phyloP scores from a whole-genome alignment of 1,140 invertebrate species.

The Drosophila tsacasi region DNA sequence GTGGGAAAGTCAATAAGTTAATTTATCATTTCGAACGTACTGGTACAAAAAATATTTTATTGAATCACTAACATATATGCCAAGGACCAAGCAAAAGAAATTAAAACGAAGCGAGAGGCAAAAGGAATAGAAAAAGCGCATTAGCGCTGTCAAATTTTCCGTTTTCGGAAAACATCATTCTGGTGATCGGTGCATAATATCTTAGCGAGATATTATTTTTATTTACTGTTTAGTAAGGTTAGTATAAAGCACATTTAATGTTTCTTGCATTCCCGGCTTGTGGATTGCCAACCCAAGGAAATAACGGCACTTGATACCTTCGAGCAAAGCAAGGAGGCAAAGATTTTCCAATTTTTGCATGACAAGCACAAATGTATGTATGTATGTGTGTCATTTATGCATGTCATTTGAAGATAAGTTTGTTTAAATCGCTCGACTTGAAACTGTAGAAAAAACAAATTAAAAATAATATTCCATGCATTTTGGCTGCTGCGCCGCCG shows the following conservation, averaged over 20 bases:
- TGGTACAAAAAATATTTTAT: conserved; percentile 5
- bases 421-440: background rate
- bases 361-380: background rate
- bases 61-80: too few relatives aligned
- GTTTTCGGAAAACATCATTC: background rate
- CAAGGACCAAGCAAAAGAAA: background rate
- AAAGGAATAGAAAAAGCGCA: conserved; percentile 1
- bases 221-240: background rate
- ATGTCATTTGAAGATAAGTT: background rate
- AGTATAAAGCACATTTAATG: background rate
- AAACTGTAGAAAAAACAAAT: background rate
- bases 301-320: background rate
- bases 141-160: conserved; percentile 2
- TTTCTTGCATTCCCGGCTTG: background rate
- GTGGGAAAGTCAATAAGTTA: background rate
- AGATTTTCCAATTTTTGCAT: background rate
- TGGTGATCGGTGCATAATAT: background rate
- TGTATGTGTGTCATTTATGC: too few relatives aligned
- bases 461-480: background rate
- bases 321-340: background rate
- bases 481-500: conserved; percentile 22
- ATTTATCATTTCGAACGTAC: background rate
- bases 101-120: background rate
- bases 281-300: background rate
- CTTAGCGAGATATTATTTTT: background rate